These are phyloP conservation scores for Scaptomyza montana DNA, from an alignment of 1,140 invertebrate species.

Conservation along the genomic window DNA sequence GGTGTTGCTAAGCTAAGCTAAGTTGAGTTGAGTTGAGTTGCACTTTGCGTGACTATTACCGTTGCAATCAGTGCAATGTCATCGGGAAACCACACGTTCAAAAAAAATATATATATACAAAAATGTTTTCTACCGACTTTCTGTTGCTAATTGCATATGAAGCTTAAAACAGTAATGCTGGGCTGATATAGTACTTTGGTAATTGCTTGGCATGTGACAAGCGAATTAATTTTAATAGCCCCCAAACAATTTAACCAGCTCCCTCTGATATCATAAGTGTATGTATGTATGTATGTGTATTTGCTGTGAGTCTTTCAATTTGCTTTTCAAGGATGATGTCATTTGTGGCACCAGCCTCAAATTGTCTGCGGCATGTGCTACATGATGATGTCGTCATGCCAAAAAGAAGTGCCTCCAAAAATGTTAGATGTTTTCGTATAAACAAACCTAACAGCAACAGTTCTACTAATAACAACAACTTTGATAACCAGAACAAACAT, in stretches of 20 bases:
- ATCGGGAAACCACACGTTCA: slow-evolving; percentile 13
- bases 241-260: neutral
- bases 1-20: neutral
- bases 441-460: neutral
- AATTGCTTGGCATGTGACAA: slow-evolving; percentile 39
- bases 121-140: neutral
- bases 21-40: neutral
- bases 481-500: neutral
- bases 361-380: too few species aligned
- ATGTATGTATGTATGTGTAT: too few species aligned
- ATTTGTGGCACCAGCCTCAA: slow-evolving; percentile 2
- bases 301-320: too few species aligned
- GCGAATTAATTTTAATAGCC: slow-evolving; percentile 32
- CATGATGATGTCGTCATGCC: slow-evolving; percentile 25
- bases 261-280: slow-evolving; percentile 28
- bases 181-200: neutral
- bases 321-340: slow-evolving; percentile 7
- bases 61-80: slow-evolving; percentile 18
- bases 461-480: slow-evolving; percentile 4
- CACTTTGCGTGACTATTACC: neutral
- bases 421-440: neutral
- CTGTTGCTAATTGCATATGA: neutral
- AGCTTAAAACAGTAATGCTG: neutral
- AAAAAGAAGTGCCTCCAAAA: neutral
- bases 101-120: too few species aligned